Evolutionary conservation across 2,797 vertebrate genomes (phyloP).

Genomic region (Mus spretus): DNA sequence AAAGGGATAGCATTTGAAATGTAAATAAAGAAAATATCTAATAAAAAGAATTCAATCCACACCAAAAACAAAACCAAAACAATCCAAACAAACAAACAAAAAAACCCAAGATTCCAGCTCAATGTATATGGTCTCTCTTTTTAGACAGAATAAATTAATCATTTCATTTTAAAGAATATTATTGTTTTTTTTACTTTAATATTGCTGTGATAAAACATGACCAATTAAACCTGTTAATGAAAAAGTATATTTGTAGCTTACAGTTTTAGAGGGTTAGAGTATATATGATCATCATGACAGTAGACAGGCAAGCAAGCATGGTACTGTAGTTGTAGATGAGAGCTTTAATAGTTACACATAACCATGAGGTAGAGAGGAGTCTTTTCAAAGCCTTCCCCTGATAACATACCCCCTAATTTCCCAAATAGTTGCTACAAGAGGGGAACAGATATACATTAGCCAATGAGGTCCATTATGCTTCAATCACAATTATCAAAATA

Average conservation of each 20-base stretch:
- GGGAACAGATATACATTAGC: neutral
- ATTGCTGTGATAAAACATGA: neutral
- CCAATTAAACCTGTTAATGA: neutral
- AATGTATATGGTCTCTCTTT: neutral
- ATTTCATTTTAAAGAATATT: neutral
- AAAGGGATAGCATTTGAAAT: too few relatives aligned
- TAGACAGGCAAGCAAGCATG: neutral
- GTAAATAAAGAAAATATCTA: too few relatives aligned
- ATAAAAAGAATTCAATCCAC: too few relatives aligned
- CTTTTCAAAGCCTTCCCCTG: neutral
- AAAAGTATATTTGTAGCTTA: neutral
- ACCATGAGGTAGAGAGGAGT: neutral
- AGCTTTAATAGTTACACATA: neutral
- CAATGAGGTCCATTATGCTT: neutral
- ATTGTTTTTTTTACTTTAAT: neutral
- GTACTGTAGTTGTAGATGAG: neutral
- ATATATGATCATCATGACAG: too few relatives aligned
- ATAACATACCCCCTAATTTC: too few relatives aligned
- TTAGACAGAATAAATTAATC: constrained; percentile 1
- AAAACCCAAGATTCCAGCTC: neutral
- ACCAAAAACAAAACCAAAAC: too few relatives aligned
- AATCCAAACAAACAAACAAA: too few relatives aligned
- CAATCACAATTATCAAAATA: neutral
- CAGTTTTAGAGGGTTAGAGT: neutral
- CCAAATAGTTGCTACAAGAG: neutral